phyloP scores from a whole-genome alignment of 2,797 vertebrate genomes.

The Acanthurus tractus region DNA sequence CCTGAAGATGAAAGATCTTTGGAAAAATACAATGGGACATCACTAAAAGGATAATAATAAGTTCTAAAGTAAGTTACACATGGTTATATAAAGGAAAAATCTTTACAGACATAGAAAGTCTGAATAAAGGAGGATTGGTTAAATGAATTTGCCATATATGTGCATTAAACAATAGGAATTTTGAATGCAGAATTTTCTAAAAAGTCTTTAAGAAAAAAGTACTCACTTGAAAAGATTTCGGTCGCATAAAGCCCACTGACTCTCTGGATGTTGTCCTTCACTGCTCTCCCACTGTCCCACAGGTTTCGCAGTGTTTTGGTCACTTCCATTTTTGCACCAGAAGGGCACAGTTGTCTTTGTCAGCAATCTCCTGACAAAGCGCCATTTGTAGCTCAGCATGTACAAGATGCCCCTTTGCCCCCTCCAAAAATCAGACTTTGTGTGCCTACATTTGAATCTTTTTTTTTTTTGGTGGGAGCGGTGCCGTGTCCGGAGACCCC shows the following conservation, averaged over 20 bases:
- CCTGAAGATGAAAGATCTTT: background rate
- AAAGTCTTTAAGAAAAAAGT: background rate
- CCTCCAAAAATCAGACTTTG: slow-evolving; percentile 44
- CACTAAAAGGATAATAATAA: background rate
- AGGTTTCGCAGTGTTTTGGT: slow-evolving; percentile 39
- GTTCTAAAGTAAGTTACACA: background rate
- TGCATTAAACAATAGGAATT: background rate
- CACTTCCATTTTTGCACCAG: slow-evolving; percentile 47
- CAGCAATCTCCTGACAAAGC: slow-evolving; percentile 65
- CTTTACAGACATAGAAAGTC: background rate
- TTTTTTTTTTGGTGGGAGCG: slow-evolving; percentile 11
- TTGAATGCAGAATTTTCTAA: background rate
- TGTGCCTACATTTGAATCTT: slow-evolving; percentile 32
- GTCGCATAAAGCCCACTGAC: background rate
- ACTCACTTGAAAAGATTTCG: background rate
- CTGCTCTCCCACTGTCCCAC: background rate
- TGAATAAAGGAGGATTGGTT: background rate
- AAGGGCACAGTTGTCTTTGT: slow-evolving; percentile 64
- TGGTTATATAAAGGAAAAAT: background rate
- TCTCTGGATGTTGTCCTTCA: background rate
- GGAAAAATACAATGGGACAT: background rate
- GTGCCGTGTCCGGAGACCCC: background rate
- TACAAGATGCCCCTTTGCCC: slow-evolving; percentile 57
- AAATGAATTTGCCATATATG: background rate
- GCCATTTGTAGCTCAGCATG: slow-evolving; percentile 74